Conservation (phyloP, 1,140 invertebrate species). For the Pachyrhynchus sulphureomaculatus region DNA sequence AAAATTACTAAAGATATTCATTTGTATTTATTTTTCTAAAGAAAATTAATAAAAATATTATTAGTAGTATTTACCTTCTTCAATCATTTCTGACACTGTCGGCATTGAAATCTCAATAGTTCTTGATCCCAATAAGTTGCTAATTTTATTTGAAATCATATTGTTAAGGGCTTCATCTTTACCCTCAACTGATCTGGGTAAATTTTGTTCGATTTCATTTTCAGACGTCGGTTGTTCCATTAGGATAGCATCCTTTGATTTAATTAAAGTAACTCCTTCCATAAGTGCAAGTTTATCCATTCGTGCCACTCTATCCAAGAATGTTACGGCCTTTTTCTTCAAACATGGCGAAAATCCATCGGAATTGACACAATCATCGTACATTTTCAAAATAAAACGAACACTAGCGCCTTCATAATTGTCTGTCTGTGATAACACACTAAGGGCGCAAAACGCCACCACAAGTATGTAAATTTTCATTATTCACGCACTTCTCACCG, state of each 20-base stretch:
- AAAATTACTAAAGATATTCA: too few relatives aligned
- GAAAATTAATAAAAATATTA: too few relatives aligned
- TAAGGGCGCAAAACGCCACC: constrained; percentile 35
- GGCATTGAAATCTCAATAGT: constrained; percentile 74
- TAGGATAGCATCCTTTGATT: constrained; percentile 51
- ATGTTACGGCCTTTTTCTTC: constrained; percentile 77
- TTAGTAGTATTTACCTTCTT: constrained; percentile 67
- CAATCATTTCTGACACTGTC: constrained; percentile 61
- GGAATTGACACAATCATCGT: constrained; percentile 62
- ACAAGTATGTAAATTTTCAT: constrained; percentile 46
- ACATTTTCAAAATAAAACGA: constrained; percentile 59
- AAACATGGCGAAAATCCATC: constrained; percentile 68
- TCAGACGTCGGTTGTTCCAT: constrained; percentile 54
- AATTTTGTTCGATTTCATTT: constrained; percentile 64
- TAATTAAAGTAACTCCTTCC: constrained; percentile 66
- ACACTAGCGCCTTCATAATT: constrained; percentile 54
- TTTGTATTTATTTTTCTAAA: too few relatives aligned
- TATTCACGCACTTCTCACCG: constrained; percentile 33
- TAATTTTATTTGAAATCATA: constrained; percentile 69
- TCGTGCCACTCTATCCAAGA: constrained; percentile 69
- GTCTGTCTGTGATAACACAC: constrained; percentile 39
- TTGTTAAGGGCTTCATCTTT: constrained; percentile 66
- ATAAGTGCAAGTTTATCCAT: constrained; percentile 67
- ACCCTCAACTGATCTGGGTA: constrained; percentile 62
- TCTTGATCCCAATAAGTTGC: constrained; percentile 70